A percentile compares a stretch with the other conserved stretches of the same genome.
phyloP scores from a whole-genome alignment of 2,797 vertebrate genomes.

The Sebastes hubbsi region DNA sequence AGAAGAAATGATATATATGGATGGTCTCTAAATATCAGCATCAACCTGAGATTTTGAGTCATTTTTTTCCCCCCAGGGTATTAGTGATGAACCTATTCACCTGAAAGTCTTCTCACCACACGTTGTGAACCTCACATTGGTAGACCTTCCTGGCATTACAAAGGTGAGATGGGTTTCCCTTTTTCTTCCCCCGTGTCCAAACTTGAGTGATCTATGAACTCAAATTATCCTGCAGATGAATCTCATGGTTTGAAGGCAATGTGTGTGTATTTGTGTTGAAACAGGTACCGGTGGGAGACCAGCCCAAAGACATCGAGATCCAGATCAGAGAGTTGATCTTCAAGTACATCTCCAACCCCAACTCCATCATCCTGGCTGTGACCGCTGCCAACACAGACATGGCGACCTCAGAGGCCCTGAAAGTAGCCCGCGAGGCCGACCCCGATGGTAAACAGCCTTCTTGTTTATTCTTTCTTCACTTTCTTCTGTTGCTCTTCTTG shows the following conservation, averaged over 20 bases:
- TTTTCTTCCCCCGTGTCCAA: neutral
- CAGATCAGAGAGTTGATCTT: conserved; percentile 95
- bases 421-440: conserved; percentile 96
- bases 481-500: neutral
- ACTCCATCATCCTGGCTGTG: conserved; percentile 97
- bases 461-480: neutral
- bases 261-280: neutral
- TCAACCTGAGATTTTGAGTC: neutral
- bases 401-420: conserved; percentile 98
- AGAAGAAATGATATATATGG: neutral
- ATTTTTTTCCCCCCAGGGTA: conserved; percentile 81
- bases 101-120: conserved; percentile 97
- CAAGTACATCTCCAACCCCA: conserved; percentile 96
- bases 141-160: conserved; percentile 97
- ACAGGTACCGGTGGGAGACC: conserved; percentile 96
- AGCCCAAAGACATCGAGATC: conserved; percentile 98
- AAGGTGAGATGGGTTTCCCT: conserved; percentile 82
- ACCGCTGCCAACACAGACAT: conserved; percentile 99
- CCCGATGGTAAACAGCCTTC: conserved; percentile 86
- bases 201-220: neutral
- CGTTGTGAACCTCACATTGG: conserved; percentile 96
- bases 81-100: conserved; percentile 96
- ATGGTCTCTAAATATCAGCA: neutral
- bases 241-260: neutral
- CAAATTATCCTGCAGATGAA: neutral